Evolutionary conservation across 2,113 vertebrate genomes (phyloP).

Genomic region (Naja naja): DNA sequence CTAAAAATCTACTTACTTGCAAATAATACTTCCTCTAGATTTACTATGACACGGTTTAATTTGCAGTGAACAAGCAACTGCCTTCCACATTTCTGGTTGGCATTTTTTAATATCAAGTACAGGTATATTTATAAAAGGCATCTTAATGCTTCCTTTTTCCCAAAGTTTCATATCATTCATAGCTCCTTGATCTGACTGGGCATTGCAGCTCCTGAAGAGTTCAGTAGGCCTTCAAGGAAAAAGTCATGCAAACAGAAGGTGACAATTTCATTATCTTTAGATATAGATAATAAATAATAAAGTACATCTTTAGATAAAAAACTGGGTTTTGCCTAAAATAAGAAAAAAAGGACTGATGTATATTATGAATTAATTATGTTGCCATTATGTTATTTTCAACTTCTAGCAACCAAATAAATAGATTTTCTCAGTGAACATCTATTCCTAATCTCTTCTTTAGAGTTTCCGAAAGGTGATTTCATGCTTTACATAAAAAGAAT

Average conservation of each 20-base stretch:
- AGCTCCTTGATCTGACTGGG: slow-evolving; percentile 96
- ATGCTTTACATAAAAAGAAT: background rate
- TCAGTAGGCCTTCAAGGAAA: slow-evolving; percentile 86
- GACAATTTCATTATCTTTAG: background rate
- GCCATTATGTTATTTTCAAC: background rate
- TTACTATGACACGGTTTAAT: slow-evolving; percentile 98
- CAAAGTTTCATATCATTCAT: slow-evolving; percentile 97
- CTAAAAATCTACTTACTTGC: slow-evolving; percentile 81
- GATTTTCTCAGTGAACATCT: background rate
- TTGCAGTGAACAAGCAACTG: slow-evolving; percentile 92
- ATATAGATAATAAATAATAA: background rate
- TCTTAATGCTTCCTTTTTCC: slow-evolving; percentile 97
- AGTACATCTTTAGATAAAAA: background rate
- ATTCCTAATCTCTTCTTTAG: background rate
- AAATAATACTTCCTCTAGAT: slow-evolving; percentile 92
- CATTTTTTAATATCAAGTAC: slow-evolving; percentile 95
- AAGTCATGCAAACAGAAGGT: background rate
- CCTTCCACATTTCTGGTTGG: slow-evolving; percentile 95
- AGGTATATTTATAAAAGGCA: slow-evolving; percentile 97
- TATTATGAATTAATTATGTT: background rate
- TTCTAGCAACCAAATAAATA: background rate
- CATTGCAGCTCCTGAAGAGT: slow-evolving; percentile 94
- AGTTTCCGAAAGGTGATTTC: background rate
- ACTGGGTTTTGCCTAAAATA: background rate
- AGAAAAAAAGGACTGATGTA: background rate